Evolutionary conservation across 2,113 vertebrate genomes (phyloP).

Genomic region (Clarias macrocephalus): DNA sequence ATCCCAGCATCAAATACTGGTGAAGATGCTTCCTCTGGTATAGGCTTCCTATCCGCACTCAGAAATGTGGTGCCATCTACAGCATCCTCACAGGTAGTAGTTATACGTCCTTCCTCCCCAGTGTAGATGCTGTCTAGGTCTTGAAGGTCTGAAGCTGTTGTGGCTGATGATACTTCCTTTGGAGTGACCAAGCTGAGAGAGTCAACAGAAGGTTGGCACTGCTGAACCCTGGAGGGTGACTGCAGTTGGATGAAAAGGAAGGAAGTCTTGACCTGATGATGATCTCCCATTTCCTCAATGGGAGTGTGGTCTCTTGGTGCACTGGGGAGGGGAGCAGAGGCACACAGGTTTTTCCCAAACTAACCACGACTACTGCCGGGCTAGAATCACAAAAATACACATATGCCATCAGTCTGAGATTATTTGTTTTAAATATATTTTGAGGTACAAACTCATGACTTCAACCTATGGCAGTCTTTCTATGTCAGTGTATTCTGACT

Average conservation of each 20-base stretch:
- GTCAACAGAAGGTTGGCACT: conserved; percentile 40
- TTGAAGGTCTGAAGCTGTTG: conserved; percentile 25
- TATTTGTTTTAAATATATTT: neutral
- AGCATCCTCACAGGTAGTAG: neutral
- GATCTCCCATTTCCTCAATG: conserved; percentile 67
- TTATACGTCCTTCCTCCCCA: neutral
- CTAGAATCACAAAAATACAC: conserved; percentile 24
- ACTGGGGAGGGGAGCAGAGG: conserved; percentile 14
- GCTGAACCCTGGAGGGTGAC: conserved; percentile 58
- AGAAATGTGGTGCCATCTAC: conserved; percentile 2
- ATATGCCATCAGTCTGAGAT: neutral
- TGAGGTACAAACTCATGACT: neutral
- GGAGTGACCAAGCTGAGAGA: conserved; percentile 28
- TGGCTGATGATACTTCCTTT: conserved; percentile 43
- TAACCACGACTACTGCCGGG: conserved; percentile 28
- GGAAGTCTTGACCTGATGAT: conserved; percentile 70
- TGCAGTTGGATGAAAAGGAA: conserved; percentile 68
- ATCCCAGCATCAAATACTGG: neutral
- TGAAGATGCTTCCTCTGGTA: conserved; percentile 1
- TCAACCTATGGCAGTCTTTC: too few species aligned
- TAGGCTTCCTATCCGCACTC: neutral
- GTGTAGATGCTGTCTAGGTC: conserved; percentile 15
- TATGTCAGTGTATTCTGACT: too few species aligned
- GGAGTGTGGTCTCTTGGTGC: conserved; percentile 52
- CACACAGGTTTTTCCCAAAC: conserved; percentile 42